These are phyloP conservation scores for Empidonax traillii DNA, from an alignment of 2,113 vertebrate species.

Conservation along the genomic window DNA sequence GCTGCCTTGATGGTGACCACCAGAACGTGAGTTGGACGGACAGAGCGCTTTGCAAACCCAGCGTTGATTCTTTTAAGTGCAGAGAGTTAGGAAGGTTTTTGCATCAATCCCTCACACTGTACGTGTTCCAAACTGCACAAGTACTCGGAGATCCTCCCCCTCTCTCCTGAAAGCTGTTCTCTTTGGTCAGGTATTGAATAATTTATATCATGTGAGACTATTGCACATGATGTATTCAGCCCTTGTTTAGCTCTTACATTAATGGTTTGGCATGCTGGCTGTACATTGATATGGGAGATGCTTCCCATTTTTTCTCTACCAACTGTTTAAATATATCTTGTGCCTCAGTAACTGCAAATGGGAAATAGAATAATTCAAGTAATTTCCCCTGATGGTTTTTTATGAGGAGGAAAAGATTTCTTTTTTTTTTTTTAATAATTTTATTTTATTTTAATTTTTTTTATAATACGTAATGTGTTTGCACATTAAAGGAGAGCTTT, in stretches of 20 bases:
- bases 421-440: neutral
- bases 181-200: constrained; percentile 62
- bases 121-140: constrained; percentile 44
- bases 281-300: constrained; percentile 61
- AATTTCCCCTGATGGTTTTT: constrained; percentile 37
- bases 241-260: constrained; percentile 67
- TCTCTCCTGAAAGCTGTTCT: constrained; percentile 58
- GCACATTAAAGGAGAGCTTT: neutral
- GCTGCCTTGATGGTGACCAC: neutral
- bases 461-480: neutral
- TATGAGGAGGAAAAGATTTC: neutral
- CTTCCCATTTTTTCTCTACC: constrained; percentile 67
- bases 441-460: neutral
- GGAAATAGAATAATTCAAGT: constrained; percentile 61
- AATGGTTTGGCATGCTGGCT: constrained; percentile 61
- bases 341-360: constrained; percentile 53
- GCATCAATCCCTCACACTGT: neutral
- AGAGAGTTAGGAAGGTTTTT: neutral
- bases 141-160: constrained; percentile 46
- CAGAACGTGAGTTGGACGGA: neutral
- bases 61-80: neutral
- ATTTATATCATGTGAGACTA: constrained; percentile 62
- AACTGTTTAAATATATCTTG: constrained; percentile 70
- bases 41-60: neutral
- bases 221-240: constrained; percentile 61